Evolutionary conservation across 2,797 vertebrate genomes (phyloP), one percentile per base, ranked within the genome.

Genomic region (Lepilemur ruficaudatus): DNA sequence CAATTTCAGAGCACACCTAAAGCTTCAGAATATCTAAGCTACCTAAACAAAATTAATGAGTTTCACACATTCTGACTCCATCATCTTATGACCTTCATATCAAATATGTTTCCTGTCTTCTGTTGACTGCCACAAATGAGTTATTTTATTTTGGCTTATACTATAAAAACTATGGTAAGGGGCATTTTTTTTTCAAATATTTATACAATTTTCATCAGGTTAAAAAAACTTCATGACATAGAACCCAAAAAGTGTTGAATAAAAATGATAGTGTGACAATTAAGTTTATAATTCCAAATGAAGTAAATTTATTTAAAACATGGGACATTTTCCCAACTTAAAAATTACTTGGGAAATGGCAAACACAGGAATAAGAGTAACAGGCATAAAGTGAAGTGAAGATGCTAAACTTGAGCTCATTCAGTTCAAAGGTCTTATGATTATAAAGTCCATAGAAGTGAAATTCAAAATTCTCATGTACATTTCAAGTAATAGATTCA

Each of bases 271-370:
- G 5, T 22, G 0, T 35, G 38, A 61, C 52, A 76, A 73, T 11
- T 67, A 59, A 48, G 9, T 63, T 79, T 80, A 13, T 85, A 52
- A 67, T 63, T 93, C 5, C 41, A 89, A 78, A 43, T 9, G 22
- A 86, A 84, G 20, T 43, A 32, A 52, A 35, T 94, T 94, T 97
- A 92, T 93, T 96, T 89, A 55, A 87, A 14, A 48, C 10, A 76
- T 84, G 89, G 20, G 73, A 41, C 15, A 61, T 80, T 50, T 63
- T 87, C 22, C 17, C 61, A 76, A 35, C 6, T 65, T 25, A 7
- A n/a, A 28, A 65, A 69, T 28, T 30, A 78, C 30, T 72, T 30
- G 38, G 61, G 41, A 81, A 52, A 76, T 12, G 43, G 9, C 14
- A 6, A 91, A 73, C 73, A 30, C 25, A 78, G 8, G 10, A 35